phyloP scores from a whole-genome alignment of 2,797 vertebrate genomes.

The Tolypeutes matacus region DNA sequence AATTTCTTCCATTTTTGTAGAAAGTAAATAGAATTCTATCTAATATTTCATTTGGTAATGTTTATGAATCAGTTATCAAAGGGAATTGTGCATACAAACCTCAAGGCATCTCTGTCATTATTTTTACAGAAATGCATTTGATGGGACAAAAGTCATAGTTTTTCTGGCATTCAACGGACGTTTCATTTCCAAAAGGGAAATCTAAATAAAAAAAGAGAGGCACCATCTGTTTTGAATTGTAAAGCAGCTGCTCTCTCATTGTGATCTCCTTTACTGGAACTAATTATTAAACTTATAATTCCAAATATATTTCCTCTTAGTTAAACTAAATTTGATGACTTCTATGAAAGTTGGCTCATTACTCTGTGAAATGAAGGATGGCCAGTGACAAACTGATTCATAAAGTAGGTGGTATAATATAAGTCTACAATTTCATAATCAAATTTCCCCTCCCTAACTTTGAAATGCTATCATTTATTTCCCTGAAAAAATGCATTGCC shows the following conservation, averaged over 20 bases:
- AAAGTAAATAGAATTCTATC: background rate
- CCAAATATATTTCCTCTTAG: constrained; percentile 75
- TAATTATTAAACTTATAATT: constrained; percentile 81
- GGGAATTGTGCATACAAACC: background rate
- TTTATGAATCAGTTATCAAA: background rate
- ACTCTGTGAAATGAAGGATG: background rate
- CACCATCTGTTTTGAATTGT: constrained; percentile 78
- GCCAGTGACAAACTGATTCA: background rate
- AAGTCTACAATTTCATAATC: background rate
- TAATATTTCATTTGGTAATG: background rate
- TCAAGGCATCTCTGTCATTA: background rate
- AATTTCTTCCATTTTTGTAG: background rate
- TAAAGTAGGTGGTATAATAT: background rate
- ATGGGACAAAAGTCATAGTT: background rate
- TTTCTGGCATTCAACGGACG: background rate
- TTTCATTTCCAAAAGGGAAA: constrained; percentile 46
- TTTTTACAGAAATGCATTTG: background rate
- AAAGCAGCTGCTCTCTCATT: constrained; percentile 79
- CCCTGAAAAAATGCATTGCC: background rate
- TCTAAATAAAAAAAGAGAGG: constrained; percentile 71
- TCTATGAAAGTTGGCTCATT: constrained; percentile 23
- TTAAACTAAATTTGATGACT: constrained; percentile 63
- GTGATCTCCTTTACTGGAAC: constrained; percentile 68
- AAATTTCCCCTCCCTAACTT: constrained; percentile 34
- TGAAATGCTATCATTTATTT: background rate